Conservation (phyloP, 2,797 vertebrate species). For the Cossypha heuglini region DNA sequence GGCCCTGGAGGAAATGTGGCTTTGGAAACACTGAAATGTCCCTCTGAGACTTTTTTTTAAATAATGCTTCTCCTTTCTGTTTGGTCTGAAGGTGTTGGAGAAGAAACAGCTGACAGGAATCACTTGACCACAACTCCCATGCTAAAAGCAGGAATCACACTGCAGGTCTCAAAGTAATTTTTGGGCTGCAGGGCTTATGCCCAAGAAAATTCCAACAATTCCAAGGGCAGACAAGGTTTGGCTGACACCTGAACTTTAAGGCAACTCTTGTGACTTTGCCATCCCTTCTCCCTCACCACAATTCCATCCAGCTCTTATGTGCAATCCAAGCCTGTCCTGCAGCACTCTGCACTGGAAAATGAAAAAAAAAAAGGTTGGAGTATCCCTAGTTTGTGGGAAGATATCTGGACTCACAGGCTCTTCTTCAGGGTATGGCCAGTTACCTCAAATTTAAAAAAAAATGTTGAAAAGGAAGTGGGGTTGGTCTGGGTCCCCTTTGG, state of each 20-base stretch:
- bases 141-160: not conserved
- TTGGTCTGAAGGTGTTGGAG: accelerated
- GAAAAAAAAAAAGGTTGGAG: accelerated
- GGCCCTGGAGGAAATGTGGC: not conserved
- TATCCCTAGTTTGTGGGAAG: not conserved
- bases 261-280: not conserved
- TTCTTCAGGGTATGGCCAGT: not conserved
- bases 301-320: not conserved
- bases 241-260: not conserved
- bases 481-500: not conserved
- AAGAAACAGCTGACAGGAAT: not conserved
- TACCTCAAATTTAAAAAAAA: not conserved
- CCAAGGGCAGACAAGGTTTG: not conserved
- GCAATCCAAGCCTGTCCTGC: not conserved
- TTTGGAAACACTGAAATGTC: not conserved
- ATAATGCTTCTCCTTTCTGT: not conserved
- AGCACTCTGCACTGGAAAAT: accelerated
- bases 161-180: not conserved
- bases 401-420: accelerated
- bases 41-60: not conserved
- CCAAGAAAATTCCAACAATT: accelerated
- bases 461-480: not conserved
- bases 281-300: not conserved
- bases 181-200: not conserved
- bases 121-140: not conserved